Conservation (phyloP, 2,113 vertebrate species). For the Tragelaphus buxtoni region DNA sequence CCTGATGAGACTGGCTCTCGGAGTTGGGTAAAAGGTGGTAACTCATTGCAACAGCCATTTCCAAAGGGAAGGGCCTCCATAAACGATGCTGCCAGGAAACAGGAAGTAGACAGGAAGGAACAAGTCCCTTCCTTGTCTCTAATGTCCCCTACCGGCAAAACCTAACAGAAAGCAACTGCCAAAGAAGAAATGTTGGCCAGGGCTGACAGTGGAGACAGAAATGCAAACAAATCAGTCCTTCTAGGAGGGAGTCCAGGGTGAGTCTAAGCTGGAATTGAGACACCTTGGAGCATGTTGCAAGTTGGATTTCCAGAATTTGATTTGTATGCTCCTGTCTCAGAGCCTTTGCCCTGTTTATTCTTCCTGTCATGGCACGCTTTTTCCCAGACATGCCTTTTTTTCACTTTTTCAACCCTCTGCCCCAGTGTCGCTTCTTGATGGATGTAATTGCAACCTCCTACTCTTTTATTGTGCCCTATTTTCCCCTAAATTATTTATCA, state of each 20-base stretch:
- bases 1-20: not conserved
- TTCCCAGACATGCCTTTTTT: not conserved
- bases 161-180: not conserved
- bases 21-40: not conserved
- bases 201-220: not conserved
- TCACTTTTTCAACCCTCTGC: not conserved
- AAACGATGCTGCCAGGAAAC: not conserved
- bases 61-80: not conserved
- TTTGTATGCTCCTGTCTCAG: not conserved
- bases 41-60: not conserved
- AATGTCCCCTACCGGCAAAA: accelerated
- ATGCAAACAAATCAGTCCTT: not conserved
- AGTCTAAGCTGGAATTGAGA: not conserved
- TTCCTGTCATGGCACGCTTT: not conserved
- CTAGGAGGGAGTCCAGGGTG: not conserved
- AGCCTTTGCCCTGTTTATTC: not conserved
- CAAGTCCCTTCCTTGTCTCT: not conserved
- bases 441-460: not conserved
- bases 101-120: not conserved
- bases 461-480: not conserved
- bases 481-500: not conserved
- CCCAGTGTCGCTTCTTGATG: not conserved
- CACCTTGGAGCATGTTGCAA: not conserved
- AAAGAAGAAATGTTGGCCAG: not conserved
- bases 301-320: not conserved